Conservation (phyloP, 2,113 vertebrate genomes). For the Ameiurus melas region DNA sequence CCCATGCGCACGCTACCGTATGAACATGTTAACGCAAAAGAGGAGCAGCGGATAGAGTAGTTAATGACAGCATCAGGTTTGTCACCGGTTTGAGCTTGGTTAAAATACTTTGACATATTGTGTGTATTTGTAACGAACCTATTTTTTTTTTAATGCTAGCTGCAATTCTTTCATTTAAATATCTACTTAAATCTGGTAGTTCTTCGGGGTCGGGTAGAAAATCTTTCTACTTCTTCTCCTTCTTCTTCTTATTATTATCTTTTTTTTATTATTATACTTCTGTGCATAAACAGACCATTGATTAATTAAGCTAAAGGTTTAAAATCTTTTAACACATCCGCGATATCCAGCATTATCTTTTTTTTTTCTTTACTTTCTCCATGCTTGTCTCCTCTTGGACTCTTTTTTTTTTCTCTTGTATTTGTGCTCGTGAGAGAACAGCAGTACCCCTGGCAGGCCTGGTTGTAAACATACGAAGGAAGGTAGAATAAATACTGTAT, state of each 20-base stretch:
- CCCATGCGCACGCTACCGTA: neutral
- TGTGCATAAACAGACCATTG: neutral
- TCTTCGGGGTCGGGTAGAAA: neutral
- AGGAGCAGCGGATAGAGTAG: neutral
- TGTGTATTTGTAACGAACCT: no score
- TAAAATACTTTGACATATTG: neutral
- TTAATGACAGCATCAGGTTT: neutral
- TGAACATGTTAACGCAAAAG: neutral
- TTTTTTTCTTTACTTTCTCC: neutral
- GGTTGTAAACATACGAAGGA: slow-evolving; percentile 22
- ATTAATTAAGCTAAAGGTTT: neutral
- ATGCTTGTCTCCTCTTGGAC: no score
- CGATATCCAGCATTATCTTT: neutral
- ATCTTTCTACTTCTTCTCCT: no score
- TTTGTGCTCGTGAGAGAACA: neutral
- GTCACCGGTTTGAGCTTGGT: neutral
- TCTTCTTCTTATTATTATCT: neutral
- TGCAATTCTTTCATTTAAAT: neutral
- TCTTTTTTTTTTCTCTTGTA: neutral
- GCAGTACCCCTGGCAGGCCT: neutral
- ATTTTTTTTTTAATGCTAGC: neutral
- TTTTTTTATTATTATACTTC: neutral
- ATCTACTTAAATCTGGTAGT: neutral
- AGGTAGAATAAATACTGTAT: slow-evolving; percentile 1
- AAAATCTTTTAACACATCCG: neutral